A percentile compares a stretch with the other conserved stretches of the same genome.
Conservation (phyloP, 1,140 invertebrate genomes). For the Brachionus rotundiformis region DNA sequence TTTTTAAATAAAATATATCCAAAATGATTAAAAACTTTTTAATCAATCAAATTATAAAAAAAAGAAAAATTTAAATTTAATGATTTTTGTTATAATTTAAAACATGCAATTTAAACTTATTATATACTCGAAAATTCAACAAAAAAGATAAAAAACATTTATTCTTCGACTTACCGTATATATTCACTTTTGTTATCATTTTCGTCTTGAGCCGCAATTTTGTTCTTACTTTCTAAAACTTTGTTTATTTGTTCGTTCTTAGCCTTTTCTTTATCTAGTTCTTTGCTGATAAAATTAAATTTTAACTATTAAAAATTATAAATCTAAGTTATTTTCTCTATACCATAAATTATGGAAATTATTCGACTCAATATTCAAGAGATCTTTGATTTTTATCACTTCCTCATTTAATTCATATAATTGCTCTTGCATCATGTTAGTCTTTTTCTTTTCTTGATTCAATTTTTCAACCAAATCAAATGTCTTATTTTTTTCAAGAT, state of each 20-base stretch:
- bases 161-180: neutral
- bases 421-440: constrained; percentile 35
- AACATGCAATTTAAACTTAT: no score
- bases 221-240: constrained; percentile 20
- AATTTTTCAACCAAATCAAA: constrained; percentile 44
- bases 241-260: constrained; percentile 43
- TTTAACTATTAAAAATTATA: no score
- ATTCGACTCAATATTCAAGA: constrained; percentile 1
- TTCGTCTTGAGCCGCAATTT: neutral
- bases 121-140: no score
- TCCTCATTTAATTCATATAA: constrained; percentile 41
- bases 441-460: constrained; percentile 46
- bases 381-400: constrained; percentile 40
- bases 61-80: no score
- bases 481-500: constrained; percentile 8
- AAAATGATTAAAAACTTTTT: no score
- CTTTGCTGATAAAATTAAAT: neutral
- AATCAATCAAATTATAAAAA: no score
- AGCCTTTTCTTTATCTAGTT: constrained; percentile 37
- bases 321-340: neutral
- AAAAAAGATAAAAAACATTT: no score
- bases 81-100: no score
- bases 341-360: constrained; percentile 38
- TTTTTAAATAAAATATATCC: no score
- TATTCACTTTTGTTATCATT: constrained; percentile 18